Evolutionary conservation across 2,888 invertebrate genomes (phyloP), one percentile per base, ranked within the genome.

Genomic region (Calameuta pallipes): DNA sequence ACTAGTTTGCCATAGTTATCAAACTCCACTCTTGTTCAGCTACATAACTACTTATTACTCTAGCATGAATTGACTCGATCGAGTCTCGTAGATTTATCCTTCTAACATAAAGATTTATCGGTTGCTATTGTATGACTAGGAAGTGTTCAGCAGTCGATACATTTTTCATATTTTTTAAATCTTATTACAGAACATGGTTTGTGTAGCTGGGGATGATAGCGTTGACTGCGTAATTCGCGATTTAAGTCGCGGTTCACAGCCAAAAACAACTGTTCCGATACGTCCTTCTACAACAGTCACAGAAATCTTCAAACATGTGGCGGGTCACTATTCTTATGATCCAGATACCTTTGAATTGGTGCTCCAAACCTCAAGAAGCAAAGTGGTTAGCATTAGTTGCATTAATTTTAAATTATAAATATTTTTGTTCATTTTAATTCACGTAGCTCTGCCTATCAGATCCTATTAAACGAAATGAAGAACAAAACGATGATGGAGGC

Each of bases 231-330:
- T 92, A 79, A 90, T 93, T 75, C 88, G 92, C 31, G 34, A 71
- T 33, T 33, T 71, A 33, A 71, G 71, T 34, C 71, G 71, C 33
- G 71, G 56, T 9, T 56, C 77, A 73, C 87, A 86, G 74, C 84
- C 82, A 76, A 87, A 87, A 73, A 87, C 84, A 37, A 84, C 83
- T 70, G 86, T 91, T 69, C 82, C 83, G 30, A 84, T 92, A 73
- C 91, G 92, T 33, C 92, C 92, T 23, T 91, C 92, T 23, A 92
- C 91, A 77, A 87, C 91, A 11, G 92, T 93, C 41, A 88, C 89
- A 37, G 89, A 91, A 41, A 88, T 94, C 75, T 91, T 93, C 73
- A 88, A 91, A 71, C 92, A 93, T 81, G 92, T 94, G 37, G 92
- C 92, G 6, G 88, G 89, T 71, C 89, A 91, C 78, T 93, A 92